Evolutionary conservation across 1,140 invertebrate genomes (phyloP), one percentile per base, ranked within the genome.

Genomic region (Papilio helenus): DNA sequence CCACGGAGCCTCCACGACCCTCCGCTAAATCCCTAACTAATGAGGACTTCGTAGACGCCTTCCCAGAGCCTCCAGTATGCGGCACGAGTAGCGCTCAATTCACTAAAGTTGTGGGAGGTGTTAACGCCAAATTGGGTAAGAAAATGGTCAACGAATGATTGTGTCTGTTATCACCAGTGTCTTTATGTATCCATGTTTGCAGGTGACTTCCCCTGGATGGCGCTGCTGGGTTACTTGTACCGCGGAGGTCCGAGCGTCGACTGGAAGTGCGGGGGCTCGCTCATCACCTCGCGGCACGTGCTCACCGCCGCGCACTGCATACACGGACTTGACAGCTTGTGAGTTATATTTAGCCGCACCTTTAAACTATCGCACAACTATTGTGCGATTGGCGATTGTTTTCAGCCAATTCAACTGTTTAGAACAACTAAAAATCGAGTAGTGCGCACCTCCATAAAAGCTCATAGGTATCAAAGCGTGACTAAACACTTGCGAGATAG

Each of bases 231-330:
- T 0, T 97, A 97, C 92, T 88, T 84, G 78, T 92, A 94, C 82
- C 84, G 84, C 26, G 84, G 94, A n/a, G 93, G 91, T 83, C 92
- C 93, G 55, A 87, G 87, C 65, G 90, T 88, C 0, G 92, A 94
- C 83, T 97, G 96, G 95, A 90, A 96, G n/a, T 99, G 98, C 90
- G 98, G 97, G 0, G 98, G 97, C n/a, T 96, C 97, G 42, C 94
- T 99, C 0, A 96, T 99, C 71, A 96, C 96, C 16, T 84, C 95
- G 0, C 92, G 95, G 12, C 98, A 98, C 88, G 95, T 98, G 1
- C 82, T 99, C 3, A 98, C 98, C 1, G 98, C 98, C 7, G 97
- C 96, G 0, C 98, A 98, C 89, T 99, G 98, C 91, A 96, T 98
- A 18, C 91, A 96, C 46, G 90, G 86, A 42, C 85, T 95, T 58